Base-by-base conservation (phyloP, 2,113 vertebrate species). In the Pomatostomus ruficeps region DNA sequence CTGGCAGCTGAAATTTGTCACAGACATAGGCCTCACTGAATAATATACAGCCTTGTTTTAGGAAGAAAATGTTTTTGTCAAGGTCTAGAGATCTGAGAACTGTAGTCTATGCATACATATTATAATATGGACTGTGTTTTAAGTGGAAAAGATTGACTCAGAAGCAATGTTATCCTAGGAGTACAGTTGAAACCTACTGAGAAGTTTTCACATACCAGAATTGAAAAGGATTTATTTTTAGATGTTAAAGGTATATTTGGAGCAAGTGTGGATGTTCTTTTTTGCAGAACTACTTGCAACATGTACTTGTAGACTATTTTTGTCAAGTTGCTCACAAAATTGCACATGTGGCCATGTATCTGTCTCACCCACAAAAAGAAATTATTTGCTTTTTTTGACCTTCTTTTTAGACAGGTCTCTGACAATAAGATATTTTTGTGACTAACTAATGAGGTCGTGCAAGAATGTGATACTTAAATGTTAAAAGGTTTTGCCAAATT, bases 291-390 rank as follows among this genome's bases (percentile, higher is more conserved):
- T 40, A 38, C 6, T 38, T 24, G 12, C 6, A 76, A 45, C 46
- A 26, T 57, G 49, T 68, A 36, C 8, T 42, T 75, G 20, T 7
- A 76, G n/a, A 42, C 10, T 42, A 45, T 3, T 73, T 81, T 74
- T 42, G 51, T 35, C 25, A 48, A 72, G 20, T 38, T 72, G 7
- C 11, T 45, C 12, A 13, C 28, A 66, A 70, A 92, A 77, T 35
- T 66, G 3, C 11, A 0, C 0, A 12, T 61, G 21, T 66, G 31
- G 5, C 11, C 1, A 0, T 19, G 17, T 58, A 65, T 13, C 33
- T 16, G 2, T 62, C 25, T 62, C 12, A 49, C 12, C 1, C 12
- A 54, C 20, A 77, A 72, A 13, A 76, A 70, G 2, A 66, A 67
- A 54, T 45, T 40, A 49, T 26, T 70, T 70, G 4, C 1, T 54